Evolutionary conservation across 2,888 invertebrate genomes (phyloP).

Genomic region (Acronicta alni): DNA sequence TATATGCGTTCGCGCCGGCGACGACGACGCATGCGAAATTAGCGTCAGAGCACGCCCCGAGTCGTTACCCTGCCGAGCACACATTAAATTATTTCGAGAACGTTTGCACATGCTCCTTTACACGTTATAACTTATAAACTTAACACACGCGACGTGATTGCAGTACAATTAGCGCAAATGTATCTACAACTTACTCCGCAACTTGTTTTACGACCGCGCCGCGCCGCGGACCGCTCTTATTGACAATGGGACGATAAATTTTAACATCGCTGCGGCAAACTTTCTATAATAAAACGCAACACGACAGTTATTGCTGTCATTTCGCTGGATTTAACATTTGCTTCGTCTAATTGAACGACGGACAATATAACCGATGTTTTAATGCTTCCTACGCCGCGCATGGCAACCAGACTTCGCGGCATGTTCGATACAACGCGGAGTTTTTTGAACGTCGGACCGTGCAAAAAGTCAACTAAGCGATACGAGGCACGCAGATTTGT

Average conservation of each 20-base stretch:
- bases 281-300: slow-evolving; percentile 62
- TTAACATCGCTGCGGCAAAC: slow-evolving; percentile 57
- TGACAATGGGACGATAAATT: slow-evolving; percentile 69
- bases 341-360: slow-evolving; percentile 46
- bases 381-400: slow-evolving; percentile 49
- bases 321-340: slow-evolving; percentile 54
- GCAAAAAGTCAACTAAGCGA: slow-evolving; percentile 76
- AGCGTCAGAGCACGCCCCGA: slow-evolving; percentile 56
- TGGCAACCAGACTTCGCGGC: slow-evolving; percentile 64
- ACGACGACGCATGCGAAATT: slow-evolving; percentile 60
- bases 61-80: slow-evolving; percentile 63
- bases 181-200: slow-evolving; percentile 49
- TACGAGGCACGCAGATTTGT: slow-evolving; percentile 79
- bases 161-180: slow-evolving; percentile 62
- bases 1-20: slow-evolving; percentile 60
- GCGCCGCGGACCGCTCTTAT: slow-evolving; percentile 32
- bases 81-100: slow-evolving; percentile 76
- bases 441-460: slow-evolving; percentile 75
- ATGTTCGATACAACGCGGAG: slow-evolving; percentile 72
- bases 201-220: slow-evolving; percentile 41
- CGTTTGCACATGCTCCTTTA: slow-evolving; percentile 70
- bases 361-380: slow-evolving; percentile 50
- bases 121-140: slow-evolving; percentile 64
- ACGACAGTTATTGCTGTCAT: slow-evolving; percentile 56
- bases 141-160: slow-evolving; percentile 59